Evolutionary conservation across 2,888 invertebrate genomes (phyloP), one percentile per base, ranked within the genome.

Genomic region (Yponomeuta plumbellus): DNA sequence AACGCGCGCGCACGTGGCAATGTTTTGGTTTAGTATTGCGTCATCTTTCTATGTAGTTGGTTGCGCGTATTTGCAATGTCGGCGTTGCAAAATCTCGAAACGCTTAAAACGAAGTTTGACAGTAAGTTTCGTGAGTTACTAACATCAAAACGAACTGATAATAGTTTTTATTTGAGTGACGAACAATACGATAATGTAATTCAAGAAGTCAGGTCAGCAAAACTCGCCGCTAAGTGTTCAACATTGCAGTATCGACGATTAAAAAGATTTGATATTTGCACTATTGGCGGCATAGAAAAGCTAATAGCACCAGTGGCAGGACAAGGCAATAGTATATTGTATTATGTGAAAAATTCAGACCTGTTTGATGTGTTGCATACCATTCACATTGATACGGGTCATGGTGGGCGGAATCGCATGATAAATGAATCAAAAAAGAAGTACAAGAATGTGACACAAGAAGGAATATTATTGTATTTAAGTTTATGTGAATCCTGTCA

Each of bases 351-450:
- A 34, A 64, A 71, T 62, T 74, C 69, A 69, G 70, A 74, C 66
- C 67, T 74, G n/a, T 70, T 78, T 70, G 67, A 74, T 56, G 73
- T 26, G 26, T 26, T 26, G 26, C 26, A 26, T 26, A 26, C 69
- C 64, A 70, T 71, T 64, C 75, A 78, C 69, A 62, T 74, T 39
- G 70, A 71, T 65, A 66, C 73, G 66, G 76, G 76, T 34, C 77
- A 79, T 68, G 76, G 76, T 68, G 78, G 77, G 59, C 68, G 76
- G 61, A 72, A 74, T 64, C 72, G 74, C 61, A 68, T 78, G 71
- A 65, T 68, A 64, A 67, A 65, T 59, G 73, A 75, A 70, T 65
- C 69, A 26, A n/a, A 68, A 62, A 67, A 65, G 65, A 76, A 74
- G 69, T 76, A 75, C 68, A 70, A 68, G 63, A 76, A 75, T 70